Evolutionary conservation across 2,888 invertebrate species (phyloP).

Genomic region (Callimorpha dominula): DNA sequence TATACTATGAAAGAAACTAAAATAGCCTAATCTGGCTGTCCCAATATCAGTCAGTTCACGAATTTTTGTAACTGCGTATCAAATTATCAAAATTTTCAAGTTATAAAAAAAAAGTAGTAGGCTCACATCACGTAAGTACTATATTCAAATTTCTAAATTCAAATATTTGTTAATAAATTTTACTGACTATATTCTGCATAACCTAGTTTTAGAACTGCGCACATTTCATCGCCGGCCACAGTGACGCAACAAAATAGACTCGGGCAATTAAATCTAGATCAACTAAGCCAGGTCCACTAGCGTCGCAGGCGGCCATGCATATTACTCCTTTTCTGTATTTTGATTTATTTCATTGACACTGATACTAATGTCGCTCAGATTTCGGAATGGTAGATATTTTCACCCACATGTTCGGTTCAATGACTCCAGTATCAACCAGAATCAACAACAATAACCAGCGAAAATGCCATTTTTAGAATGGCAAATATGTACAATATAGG

Average conservation of each 20-base stretch:
- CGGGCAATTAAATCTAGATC: conserved; percentile 52
- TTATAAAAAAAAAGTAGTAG: too few relatives aligned
- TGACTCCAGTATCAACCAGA: background rate
- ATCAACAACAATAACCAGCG: background rate
- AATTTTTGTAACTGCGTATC: too few relatives aligned
- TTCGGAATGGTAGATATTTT: conserved; percentile 1
- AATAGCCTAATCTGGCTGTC: too few relatives aligned
- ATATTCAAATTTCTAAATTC: too few relatives aligned
- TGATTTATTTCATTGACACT: conserved; percentile 55
- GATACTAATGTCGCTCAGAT: conserved; percentile 36
- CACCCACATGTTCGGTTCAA: conserved; percentile 1
- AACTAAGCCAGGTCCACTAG: conserved; percentile 32
- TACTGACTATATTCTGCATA: conserved; percentile 9
- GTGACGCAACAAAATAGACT: conserved; percentile 42
- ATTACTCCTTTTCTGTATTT: conserved; percentile 52
- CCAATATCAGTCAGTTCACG: too few relatives aligned
- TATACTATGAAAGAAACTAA: too few relatives aligned
- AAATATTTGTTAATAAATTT: background rate
- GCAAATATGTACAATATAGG: background rate
- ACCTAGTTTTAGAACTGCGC: conserved; percentile 25
- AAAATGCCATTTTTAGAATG: background rate
- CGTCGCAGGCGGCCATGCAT: conserved; percentile 37
- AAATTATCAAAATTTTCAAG: too few relatives aligned
- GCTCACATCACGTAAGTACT: background rate
- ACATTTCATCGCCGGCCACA: conserved; percentile 26